These are phyloP conservation scores for Scaptomyza montana DNA, from an alignment of 1,140 invertebrate genomes.

Conservation along the genomic window DNA sequence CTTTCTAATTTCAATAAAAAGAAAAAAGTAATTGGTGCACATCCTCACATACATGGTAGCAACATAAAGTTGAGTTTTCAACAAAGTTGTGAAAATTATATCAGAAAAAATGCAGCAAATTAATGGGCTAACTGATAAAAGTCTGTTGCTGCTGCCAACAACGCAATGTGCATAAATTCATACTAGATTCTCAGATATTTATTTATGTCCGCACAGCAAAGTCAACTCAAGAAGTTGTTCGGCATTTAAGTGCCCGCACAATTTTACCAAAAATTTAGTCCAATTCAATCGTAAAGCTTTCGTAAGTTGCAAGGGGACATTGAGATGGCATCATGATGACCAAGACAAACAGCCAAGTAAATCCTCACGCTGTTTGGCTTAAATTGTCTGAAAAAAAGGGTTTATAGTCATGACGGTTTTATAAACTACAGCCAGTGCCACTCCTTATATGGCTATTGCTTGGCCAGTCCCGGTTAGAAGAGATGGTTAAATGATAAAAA, in stretches of 20 bases:
- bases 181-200: no score
- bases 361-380: slow-evolving; percentile 73
- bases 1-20: slow-evolving; percentile 7
- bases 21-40: no score
- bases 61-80: slow-evolving; percentile 48
- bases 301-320: neutral
- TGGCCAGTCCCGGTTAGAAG: neutral
- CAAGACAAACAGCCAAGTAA: slow-evolving; percentile 45
- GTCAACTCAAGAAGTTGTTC: slow-evolving; percentile 57
- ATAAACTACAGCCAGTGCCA: slow-evolving; percentile 45
- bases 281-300: slow-evolving; percentile 68
- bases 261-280: slow-evolving; percentile 74
- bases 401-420: slow-evolving; percentile 79
- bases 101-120: slow-evolving; percentile 49
- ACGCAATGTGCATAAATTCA: no score
- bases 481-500: no score
- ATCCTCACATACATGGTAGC: neutral
- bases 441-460: slow-evolving; percentile 25
- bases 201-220: no score
- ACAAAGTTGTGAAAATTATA: slow-evolving; percentile 41
- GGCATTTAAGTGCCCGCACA: slow-evolving; percentile 73
- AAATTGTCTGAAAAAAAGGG: slow-evolving; percentile 79
- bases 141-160: no score
- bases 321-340: slow-evolving; percentile 23
- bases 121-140: no score